Conservation (phyloP, 2,797 vertebrate species). For the Tokudaia tokunoshimensis region DNA sequence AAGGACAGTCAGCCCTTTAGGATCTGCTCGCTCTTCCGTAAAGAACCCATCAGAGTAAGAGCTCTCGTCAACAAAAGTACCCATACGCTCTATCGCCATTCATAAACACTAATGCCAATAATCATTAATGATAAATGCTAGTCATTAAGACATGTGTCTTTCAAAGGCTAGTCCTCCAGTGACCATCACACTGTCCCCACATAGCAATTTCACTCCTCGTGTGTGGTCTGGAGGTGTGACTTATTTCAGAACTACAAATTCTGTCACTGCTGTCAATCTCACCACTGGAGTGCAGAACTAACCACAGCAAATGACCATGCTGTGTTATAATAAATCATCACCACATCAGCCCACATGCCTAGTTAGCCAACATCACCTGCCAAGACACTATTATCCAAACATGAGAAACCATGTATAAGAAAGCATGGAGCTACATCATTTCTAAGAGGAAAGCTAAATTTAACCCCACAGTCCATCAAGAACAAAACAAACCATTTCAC, state of each 20-base stretch:
- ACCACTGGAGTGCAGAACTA: background rate
- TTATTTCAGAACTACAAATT: background rate
- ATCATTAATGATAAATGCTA: background rate
- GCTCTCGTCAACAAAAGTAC: slow-evolving; percentile 2
- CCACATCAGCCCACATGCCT: background rate
- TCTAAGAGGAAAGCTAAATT: background rate
- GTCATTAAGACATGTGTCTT: background rate
- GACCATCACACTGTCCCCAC: background rate
- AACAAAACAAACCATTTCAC: background rate
- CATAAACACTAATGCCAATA: background rate
- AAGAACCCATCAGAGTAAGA: background rate
- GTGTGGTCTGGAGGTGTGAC: background rate
- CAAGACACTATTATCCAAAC: background rate
- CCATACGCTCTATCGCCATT: background rate
- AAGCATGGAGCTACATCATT: background rate
- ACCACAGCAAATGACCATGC: background rate
- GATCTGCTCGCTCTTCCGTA: background rate
- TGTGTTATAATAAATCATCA: background rate
- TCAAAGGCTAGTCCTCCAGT: background rate
- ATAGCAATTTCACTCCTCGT: background rate
- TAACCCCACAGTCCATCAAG: background rate
- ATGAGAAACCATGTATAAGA: background rate
- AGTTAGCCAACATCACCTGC: background rate
- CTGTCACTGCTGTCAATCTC: background rate
- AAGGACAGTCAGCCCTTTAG: slow-evolving; percentile 51